These are phyloP conservation scores for Corythornis vintsioides DNA, from an alignment of 2,113 vertebrate genomes.

Conservation along the genomic window DNA sequence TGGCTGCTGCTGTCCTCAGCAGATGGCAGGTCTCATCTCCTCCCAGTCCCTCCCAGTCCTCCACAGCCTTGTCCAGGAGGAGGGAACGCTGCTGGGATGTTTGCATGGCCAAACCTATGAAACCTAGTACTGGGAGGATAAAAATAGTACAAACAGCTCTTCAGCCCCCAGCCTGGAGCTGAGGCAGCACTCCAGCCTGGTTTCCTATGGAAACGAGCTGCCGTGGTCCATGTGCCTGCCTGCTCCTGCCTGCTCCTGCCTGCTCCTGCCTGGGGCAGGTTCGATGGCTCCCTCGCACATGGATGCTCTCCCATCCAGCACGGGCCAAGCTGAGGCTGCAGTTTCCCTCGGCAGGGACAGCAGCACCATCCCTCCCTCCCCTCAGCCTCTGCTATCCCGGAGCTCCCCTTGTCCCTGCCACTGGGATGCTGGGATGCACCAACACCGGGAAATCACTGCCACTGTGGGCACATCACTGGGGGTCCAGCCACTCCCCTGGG, in stretches of 20 bases:
- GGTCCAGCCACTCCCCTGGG: fast-evolving
- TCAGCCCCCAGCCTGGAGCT: not conserved
- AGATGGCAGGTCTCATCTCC: fast-evolving
- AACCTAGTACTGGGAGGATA: not conserved
- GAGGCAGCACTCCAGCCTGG: constrained; percentile 23
- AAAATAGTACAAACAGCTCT: not conserved
- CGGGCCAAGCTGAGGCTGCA: fast-evolving
- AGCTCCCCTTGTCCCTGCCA: not conserved
- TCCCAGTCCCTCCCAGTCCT: not conserved
- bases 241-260: not conserved
- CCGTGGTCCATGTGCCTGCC: not conserved
- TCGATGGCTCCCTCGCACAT: fast-evolving
- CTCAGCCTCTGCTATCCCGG: not conserved
- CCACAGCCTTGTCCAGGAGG: fast-evolving
- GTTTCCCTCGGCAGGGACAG: fast-evolving
- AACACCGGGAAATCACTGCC: not conserved
- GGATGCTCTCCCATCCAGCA: not conserved
- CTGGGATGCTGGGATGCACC: not conserved
- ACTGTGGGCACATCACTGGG: fast-evolving
- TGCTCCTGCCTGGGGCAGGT: not conserved
- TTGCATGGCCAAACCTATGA: not conserved
- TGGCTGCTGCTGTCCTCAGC: not conserved
- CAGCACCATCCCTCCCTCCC: not conserved
- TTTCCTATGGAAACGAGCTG: constrained; percentile 55
- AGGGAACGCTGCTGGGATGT: fast-evolving